These are phyloP conservation scores for Apeira syringaria DNA, from an alignment of 2,888 invertebrate species.

Conservation along the genomic window DNA sequence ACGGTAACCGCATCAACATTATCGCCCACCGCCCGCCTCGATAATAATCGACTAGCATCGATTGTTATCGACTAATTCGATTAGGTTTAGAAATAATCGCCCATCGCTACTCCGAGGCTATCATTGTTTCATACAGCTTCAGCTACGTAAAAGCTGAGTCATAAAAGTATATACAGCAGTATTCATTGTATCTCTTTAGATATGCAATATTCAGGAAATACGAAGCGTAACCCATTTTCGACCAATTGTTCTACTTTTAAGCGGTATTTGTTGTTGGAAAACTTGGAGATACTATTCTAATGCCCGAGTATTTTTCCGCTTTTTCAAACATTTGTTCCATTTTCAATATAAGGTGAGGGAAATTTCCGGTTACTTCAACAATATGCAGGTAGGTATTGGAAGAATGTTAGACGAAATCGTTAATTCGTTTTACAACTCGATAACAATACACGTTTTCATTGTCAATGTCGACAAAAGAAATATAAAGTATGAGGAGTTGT, in stretches of 20 bases:
- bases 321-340: slow-evolving; percentile 2
- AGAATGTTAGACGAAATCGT: slow-evolving; percentile 12
- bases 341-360: background rate
- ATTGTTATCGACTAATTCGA: too few species aligned
- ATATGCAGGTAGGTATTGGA: background rate
- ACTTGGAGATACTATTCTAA: slow-evolving; percentile 9
- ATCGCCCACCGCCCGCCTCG: too few species aligned
- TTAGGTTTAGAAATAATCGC: too few species aligned
- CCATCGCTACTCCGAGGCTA: too few species aligned
- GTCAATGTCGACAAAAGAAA: too few species aligned
- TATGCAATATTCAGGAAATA: background rate
- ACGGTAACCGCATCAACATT: too few species aligned
- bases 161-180: too few species aligned
- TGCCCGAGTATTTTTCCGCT: background rate
- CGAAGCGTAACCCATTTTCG: slow-evolving; percentile 2
- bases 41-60: too few species aligned
- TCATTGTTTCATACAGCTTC: too few species aligned
- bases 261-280: slow-evolving; percentile 7
- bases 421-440: slow-evolving; percentile 8
- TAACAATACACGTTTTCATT: slow-evolving; percentile 24
- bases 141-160: too few species aligned
- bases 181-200: too few species aligned
- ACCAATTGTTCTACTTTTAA: slow-evolving; percentile 2
- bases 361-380: slow-evolving; percentile 8
- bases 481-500: too few species aligned